Base-by-base conservation (phyloP, 2,113 vertebrate species). In the Pedionomus torquatus region DNA sequence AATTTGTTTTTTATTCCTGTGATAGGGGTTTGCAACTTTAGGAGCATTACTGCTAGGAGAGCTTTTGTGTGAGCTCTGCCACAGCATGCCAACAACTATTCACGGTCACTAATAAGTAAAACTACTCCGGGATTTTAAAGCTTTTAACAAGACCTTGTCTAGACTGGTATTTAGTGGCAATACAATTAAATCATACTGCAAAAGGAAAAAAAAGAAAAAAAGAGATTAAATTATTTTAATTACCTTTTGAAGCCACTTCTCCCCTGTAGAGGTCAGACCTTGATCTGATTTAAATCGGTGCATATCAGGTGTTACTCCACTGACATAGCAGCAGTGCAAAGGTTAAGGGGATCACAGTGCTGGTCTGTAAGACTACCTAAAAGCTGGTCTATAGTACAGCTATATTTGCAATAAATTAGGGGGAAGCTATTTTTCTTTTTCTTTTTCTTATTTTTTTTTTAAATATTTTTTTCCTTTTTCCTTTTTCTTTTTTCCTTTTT, bases 111-210 rank as follows among this genome's bases (percentile, higher is more conserved):
- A 96, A 95, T 39, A 94, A 52, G 69, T 83, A 68, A 92, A 96
- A 80, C 61, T 63, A 44, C 79, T 74, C 46, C 0, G 2, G n/a
- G 90, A 93, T 94, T 39, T 74, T 92, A 88, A 96, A 96, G 63
- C 76, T 92, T 92, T 97, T 95, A 97, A 94, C 74, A 97, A 92
- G 97, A 94, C 95, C 33, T 55, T 71, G 98, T 98, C 97, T 98
- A 98, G 97, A 98, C 96, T 98, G 95, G 91, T 93, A 96, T 97
- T 95, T 91, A 94, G 91, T 93, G 95, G 94, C 87, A 94, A 82
- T 92, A 86, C 76, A 95, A 89, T 95, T 76, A 96, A 92, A 90
- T 91, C 80, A 83, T 91, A 85, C 7, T 63, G 37, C 31, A 85
- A 83, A 91, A 86, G n/a, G 7, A 55, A 64, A 76, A 9, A 75